Percentiles rank a stretch among this genome's conserved stretches.
Evolutionary conservation across 2,113 vertebrate species (phyloP).

Genomic region (Platanista minor): DNA sequence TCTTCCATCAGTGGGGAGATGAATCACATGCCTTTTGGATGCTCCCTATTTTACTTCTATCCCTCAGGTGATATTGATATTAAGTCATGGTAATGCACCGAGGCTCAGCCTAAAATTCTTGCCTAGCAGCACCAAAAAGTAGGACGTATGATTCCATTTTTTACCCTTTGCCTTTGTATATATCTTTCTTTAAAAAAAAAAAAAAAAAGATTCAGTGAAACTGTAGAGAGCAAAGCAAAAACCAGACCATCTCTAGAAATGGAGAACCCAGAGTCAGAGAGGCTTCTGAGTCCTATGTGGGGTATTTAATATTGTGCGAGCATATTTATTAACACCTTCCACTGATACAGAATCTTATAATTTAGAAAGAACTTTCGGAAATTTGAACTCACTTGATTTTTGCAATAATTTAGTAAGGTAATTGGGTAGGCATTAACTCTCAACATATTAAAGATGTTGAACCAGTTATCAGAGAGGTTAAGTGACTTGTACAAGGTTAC

Average conservation of each 20-base stretch:
- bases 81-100: background rate
- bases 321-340: background rate
- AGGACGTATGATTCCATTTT: background rate
- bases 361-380: background rate
- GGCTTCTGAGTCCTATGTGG: background rate
- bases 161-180: background rate
- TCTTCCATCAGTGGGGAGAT: background rate
- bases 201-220: background rate
- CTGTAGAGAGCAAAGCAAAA: slow-evolving; percentile 12
- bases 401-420: background rate
- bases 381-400: background rate
- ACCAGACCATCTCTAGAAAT: background rate
- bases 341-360: background rate
- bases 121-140: background rate
- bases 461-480: background rate
- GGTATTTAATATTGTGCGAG: background rate
- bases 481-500: background rate
- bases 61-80: background rate
- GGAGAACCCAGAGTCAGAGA: background rate
- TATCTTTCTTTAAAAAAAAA: background rate
- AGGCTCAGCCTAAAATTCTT: background rate
- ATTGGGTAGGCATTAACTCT: background rate
- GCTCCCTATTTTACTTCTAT: background rate
- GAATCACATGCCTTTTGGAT: background rate
- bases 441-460: background rate